A percentile compares a stretch with the other conserved stretches of the same genome.
Evolutionary conservation across 1,140 invertebrate genomes (phyloP).

Genomic region (Drosophila novamexicana): DNA sequence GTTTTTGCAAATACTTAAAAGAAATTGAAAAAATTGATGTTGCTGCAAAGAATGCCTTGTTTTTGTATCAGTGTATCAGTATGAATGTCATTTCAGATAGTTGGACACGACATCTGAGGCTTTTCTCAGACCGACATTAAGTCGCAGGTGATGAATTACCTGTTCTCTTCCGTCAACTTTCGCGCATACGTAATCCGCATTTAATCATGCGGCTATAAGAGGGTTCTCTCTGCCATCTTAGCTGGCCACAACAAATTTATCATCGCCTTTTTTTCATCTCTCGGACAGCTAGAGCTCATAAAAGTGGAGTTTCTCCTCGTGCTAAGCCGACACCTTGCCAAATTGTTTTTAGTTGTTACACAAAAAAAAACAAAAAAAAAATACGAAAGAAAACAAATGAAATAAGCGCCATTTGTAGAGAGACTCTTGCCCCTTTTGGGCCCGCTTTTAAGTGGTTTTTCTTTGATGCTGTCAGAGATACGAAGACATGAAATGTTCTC

Average conservation of each 20-base stretch:
- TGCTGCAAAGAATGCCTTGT: no score
- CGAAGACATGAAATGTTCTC: constrained; percentile 66
- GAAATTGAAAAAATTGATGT: no score
- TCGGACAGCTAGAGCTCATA: constrained; percentile 49
- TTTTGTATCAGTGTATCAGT: no score
- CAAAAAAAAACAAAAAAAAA: constrained; percentile 10
- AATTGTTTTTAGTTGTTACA: constrained; percentile 55
- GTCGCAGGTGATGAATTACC: constrained; percentile 36
- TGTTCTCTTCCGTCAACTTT: constrained; percentile 42
- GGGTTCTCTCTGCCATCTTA: constrained; percentile 30
- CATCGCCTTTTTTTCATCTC: constrained; percentile 51
- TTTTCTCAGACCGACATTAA: constrained; percentile 7
- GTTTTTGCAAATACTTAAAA: no score
- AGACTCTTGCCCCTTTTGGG: constrained; percentile 1
- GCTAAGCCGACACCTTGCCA: constrained; percentile 74
- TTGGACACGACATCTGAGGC: constrained; percentile 11
- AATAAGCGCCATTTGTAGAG: constrained; percentile 1
- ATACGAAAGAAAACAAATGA: background rate
- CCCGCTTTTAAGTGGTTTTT: constrained; percentile 46
- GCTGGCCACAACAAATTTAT: constrained; percentile 40
- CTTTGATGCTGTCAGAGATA: constrained; percentile 71
- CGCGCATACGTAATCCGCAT: constrained; percentile 40
- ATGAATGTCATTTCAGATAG: constrained; percentile 13
- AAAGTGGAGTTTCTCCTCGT: constrained; percentile 59
- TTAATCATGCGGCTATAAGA: constrained; percentile 43